A percentile compares a stretch with the other conserved stretches of the same genome.
Conservation (phyloP, 2,113 vertebrate genomes). For the Saguinus imperator region DNA sequence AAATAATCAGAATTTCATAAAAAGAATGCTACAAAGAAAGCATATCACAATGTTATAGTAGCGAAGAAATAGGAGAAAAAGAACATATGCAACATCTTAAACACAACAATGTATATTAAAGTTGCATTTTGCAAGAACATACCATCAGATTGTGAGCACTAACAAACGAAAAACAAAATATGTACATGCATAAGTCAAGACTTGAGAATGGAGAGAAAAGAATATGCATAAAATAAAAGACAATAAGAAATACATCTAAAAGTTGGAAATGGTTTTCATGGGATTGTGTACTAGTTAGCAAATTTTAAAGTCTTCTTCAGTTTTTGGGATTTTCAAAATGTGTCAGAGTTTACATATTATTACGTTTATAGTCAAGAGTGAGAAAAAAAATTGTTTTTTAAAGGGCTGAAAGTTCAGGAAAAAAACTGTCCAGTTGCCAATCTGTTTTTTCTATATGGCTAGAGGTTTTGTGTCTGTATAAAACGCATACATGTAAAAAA, state of each 20-base stretch:
- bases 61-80: neutral
- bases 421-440: neutral
- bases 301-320: neutral
- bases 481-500: rapidly evolving
- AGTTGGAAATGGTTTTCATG: neutral
- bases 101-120: neutral
- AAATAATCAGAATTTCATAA: neutral
- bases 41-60: neutral
- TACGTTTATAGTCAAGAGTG: neutral
- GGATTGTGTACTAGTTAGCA: neutral
- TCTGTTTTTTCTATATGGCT: neutral
- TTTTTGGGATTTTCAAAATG: constrained; percentile 19
- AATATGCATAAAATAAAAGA: neutral
- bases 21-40: constrained; percentile 12
- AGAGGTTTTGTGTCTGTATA: neutral
- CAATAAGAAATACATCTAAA: neutral
- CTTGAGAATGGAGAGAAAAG: neutral
- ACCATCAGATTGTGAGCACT: neutral
- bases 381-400: neutral
- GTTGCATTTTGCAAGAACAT: neutral
- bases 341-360: neutral
- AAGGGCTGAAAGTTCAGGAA: neutral
- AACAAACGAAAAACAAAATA: constrained; percentile 3
- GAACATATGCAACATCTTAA: neutral
- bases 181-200: neutral